Conservation (phyloP, 2,888 invertebrate genomes). For the Nomada hirtipes region DNA sequence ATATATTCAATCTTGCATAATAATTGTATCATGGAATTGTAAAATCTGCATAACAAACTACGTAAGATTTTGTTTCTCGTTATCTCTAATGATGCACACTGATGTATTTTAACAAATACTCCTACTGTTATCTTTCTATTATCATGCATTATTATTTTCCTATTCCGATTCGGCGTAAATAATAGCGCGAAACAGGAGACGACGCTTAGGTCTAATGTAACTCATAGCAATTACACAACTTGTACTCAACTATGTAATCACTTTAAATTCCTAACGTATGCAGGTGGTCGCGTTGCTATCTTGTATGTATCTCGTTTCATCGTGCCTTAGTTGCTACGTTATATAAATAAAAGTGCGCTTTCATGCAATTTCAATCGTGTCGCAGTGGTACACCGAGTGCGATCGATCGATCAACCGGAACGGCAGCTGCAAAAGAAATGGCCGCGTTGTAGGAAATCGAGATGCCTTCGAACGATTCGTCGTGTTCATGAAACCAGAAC, state of each 20-base stretch:
- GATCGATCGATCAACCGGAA: slow-evolving; percentile 20
- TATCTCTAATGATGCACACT: no score
- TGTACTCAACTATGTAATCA: slow-evolving; percentile 19
- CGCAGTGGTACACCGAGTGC: slow-evolving; percentile 6
- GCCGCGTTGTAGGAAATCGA: slow-evolving; percentile 30
- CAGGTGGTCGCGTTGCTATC: not conserved
- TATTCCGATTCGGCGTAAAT: not conserved
- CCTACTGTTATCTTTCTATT: no score
- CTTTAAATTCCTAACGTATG: slow-evolving; percentile 17
- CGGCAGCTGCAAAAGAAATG: slow-evolving; percentile 17
- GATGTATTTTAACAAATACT: no score
- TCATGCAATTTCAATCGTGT: slow-evolving; percentile 24
- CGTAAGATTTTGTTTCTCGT: no score
- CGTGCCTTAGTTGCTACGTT: slow-evolving; percentile 7
- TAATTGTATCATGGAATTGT: no score
- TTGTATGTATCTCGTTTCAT: not conserved
- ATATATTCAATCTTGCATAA: no score
- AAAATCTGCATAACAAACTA: no score
- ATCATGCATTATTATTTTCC: no score
- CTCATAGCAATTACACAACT: slow-evolving; percentile 10
- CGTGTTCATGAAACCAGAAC: slow-evolving; percentile 24
- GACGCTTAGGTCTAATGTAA: not conserved
- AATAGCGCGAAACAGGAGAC: not conserved
- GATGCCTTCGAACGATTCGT: slow-evolving; percentile 23
- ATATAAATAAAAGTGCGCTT: slow-evolving; percentile 13